These are phyloP conservation scores for Drosophila recens DNA, from an alignment of 2,888 invertebrate species.

Conservation along the genomic window DNA sequence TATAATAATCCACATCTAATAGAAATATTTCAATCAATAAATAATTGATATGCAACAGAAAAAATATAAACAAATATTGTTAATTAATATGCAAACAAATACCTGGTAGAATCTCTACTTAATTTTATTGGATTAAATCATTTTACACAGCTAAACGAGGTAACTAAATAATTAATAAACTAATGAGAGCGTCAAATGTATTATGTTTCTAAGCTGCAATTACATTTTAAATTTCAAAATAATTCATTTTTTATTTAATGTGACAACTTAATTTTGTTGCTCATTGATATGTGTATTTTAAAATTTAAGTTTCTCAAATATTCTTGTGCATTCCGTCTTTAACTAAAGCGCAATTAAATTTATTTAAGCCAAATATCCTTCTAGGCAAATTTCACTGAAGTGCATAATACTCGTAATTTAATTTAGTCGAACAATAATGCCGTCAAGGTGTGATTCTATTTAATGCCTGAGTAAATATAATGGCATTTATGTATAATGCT, in stretches of 20 bases:
- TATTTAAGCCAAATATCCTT: slow-evolving; percentile 10
- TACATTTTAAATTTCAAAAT: no score
- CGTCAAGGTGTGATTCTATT: slow-evolving; percentile 70
- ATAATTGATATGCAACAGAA: slow-evolving; percentile 10
- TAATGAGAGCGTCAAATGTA: no score
- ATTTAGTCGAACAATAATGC: slow-evolving; percentile 47
- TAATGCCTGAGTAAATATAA: slow-evolving; percentile 68
- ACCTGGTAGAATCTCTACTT: neutral
- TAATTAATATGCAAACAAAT: slow-evolving; percentile 25
- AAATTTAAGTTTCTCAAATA: neutral
- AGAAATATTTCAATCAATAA: slow-evolving; percentile 21
- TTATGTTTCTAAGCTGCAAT: no score
- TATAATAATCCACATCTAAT: slow-evolving; percentile 14
- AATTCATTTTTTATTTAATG: no score
- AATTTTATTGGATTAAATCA: neutral
- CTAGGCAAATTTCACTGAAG: slow-evolving; percentile 21
- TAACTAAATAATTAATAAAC: neutral
- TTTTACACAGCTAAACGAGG: neutral
- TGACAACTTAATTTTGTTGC: no score
- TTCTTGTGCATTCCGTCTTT: neutral
- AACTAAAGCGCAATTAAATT: neutral
- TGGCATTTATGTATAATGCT: slow-evolving; percentile 54
- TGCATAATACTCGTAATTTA: slow-evolving; percentile 30
- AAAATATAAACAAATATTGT: neutral
- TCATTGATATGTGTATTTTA: no score